Evolutionary conservation across 2,797 vertebrate species (phyloP).

Genomic region (Octomys mimax): DNA sequence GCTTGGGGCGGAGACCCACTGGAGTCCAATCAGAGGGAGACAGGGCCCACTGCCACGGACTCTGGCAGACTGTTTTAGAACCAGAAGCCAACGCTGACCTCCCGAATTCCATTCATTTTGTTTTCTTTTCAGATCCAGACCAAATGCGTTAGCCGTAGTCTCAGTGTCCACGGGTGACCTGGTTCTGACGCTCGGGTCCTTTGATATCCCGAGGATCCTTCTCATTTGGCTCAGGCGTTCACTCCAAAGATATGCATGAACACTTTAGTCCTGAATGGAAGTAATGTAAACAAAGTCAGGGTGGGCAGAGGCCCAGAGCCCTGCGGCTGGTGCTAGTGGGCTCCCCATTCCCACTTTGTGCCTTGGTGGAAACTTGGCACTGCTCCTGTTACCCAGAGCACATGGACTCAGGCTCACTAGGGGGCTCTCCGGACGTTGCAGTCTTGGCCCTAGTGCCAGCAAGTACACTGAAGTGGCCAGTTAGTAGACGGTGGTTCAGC

Average conservation of each 20-base stretch:
- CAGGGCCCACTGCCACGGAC: background rate
- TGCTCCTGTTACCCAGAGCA: background rate
- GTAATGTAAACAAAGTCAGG: background rate
- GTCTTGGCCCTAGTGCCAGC: background rate
- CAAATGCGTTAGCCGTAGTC: background rate
- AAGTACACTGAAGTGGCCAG: background rate
- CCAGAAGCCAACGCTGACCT: background rate
- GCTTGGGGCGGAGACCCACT: accelerated
- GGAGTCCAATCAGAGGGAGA: background rate
- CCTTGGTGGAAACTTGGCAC: background rate
- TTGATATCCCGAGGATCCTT: background rate
- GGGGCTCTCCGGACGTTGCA: background rate
- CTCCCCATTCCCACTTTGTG: background rate
- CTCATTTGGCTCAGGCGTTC: background rate
- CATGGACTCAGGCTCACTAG: background rate
- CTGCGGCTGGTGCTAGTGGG: background rate
- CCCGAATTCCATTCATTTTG: background rate
- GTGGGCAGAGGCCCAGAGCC: background rate
- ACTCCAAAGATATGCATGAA: background rate
- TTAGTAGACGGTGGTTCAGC: background rate
- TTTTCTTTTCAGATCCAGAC: background rate
- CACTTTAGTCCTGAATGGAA: background rate
- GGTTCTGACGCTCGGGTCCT: background rate
- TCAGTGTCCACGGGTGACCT: background rate
- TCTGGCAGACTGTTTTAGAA: background rate